phyloP scores from a whole-genome alignment of 2,888 invertebrate genomes.

The Amphipoea oculea region DNA sequence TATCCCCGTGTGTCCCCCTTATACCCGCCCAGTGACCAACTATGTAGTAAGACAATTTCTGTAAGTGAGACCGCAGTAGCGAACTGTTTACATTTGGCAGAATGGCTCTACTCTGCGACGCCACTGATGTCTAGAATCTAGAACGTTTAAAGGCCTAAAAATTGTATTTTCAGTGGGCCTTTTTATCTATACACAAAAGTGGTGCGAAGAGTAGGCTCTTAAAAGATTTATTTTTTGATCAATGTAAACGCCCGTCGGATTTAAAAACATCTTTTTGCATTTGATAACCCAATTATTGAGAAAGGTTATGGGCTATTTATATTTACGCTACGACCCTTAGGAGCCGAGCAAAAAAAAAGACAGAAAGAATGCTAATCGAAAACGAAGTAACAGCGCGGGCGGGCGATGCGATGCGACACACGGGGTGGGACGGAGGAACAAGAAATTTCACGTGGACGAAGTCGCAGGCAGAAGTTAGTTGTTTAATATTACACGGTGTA shows the following conservation, averaged over 20 bases:
- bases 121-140: neutral
- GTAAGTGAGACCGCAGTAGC: slow-evolving; percentile 34
- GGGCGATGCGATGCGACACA: too few species aligned
- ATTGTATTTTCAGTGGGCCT: slow-evolving; percentile 10
- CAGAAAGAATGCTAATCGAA: neutral
- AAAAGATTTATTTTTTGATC: neutral
- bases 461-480: neutral
- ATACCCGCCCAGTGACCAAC: slow-evolving; percentile 42
- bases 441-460: neutral
- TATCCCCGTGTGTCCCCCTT: slow-evolving; percentile 4
- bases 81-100: slow-evolving; percentile 27
- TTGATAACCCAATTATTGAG: neutral
- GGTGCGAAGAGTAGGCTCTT: neutral
- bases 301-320: neutral
- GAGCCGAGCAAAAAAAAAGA: neutral
- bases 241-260: neutral
- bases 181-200: neutral
- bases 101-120: neutral
- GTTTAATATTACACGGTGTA: neutral
- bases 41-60: slow-evolving; percentile 42
- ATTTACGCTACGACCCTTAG: neutral
- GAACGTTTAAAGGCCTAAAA: slow-evolving; percentile 10
- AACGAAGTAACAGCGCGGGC: neutral
- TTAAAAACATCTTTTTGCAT: neutral
- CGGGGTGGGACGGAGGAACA: too few species aligned